Percentiles rank a stretch among this genome's conserved stretches.
These are phyloP conservation scores for Melanotaenia duboulayi DNA, from an alignment of 2,113 vertebrate species.

Conservation along the genomic window DNA sequence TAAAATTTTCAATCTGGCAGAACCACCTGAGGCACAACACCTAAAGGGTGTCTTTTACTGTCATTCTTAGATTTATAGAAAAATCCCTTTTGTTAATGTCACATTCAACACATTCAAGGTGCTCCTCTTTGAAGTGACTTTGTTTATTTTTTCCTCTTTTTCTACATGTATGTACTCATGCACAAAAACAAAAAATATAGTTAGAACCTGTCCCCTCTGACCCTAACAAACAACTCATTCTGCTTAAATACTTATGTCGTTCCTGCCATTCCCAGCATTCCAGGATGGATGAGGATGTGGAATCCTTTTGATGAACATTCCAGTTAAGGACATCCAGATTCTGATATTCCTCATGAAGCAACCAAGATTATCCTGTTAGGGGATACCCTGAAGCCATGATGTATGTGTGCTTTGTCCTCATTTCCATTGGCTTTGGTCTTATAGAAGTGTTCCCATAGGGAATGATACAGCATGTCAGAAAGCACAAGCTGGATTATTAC, in stretches of 20 bases:
- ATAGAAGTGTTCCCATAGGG: background rate
- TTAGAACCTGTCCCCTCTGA: background rate
- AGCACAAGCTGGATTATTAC: background rate
- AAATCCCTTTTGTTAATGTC: background rate
- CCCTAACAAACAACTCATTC: slow-evolving; percentile 21
- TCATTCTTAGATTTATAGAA: background rate
- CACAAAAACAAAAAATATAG: background rate
- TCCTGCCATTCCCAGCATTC: slow-evolving; percentile 55
- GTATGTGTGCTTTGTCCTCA: background rate
- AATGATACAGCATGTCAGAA: background rate
- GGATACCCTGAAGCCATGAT: slow-evolving; percentile 21
- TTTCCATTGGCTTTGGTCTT: background rate
- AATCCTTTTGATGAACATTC: slow-evolving; percentile 55
- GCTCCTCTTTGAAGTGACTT: too few relatives aligned
- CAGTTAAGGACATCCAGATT: slow-evolving; percentile 21
- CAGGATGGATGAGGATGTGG: slow-evolving; percentile 23
- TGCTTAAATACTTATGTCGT: slow-evolving; percentile 37
- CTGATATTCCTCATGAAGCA: background rate
- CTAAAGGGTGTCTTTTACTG: slow-evolving; percentile 4
- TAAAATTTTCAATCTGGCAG: slow-evolving; percentile 26
- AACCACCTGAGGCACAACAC: slow-evolving; percentile 28
- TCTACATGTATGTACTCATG: too few relatives aligned
- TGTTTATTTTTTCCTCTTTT: too few relatives aligned
- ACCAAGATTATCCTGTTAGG: background rate
- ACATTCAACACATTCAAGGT: slow-evolving; percentile 1